Conservation (phyloP, 2,113 vertebrate genomes). For the Coreoperca whiteheadi region DNA sequence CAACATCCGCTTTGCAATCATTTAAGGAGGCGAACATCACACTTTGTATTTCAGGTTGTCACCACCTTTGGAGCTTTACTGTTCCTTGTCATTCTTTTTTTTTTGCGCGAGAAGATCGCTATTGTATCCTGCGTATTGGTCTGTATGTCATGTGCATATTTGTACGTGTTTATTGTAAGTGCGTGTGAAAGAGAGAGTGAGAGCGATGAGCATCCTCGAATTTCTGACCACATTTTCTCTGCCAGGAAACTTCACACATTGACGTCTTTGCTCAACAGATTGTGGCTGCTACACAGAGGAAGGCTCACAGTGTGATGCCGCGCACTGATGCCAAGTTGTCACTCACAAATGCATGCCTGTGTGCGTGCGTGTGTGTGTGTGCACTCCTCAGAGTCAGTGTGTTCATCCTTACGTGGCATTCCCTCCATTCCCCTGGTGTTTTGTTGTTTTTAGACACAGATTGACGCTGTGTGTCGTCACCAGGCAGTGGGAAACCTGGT, state of each 20-base stretch:
- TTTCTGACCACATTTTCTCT: neutral
- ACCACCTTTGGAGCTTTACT: neutral
- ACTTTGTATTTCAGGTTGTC: neutral
- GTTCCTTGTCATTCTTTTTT: neutral
- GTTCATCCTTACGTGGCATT: constrained; percentile 36
- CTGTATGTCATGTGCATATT: neutral
- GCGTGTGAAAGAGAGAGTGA: neutral
- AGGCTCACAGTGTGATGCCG: constrained; percentile 34
- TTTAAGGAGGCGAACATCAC: neutral
- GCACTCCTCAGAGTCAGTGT: constrained; percentile 17
- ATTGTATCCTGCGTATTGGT: neutral
- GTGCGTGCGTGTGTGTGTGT: neutral
- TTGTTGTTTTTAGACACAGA: constrained; percentile 54
- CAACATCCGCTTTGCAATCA: neutral
- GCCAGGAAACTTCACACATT: constrained; percentile 73
- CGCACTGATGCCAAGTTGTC: constrained; percentile 45
- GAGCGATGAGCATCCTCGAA: neutral
- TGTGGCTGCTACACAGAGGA: constrained; percentile 48
- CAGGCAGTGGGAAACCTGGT: constrained; percentile 13
- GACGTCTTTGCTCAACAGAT: constrained; percentile 75
- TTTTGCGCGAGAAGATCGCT: too few relatives aligned
- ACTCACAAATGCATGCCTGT: constrained; percentile 25
- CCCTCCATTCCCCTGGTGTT: constrained; percentile 14
- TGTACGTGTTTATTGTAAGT: neutral
- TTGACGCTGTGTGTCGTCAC: constrained; percentile 58